A percentile compares a stretch with the other conserved stretches of the same genome.
These are phyloP conservation scores for Apocrypta bakeri DNA, from an alignment of 1,140 invertebrate genomes.

Conservation along the genomic window DNA sequence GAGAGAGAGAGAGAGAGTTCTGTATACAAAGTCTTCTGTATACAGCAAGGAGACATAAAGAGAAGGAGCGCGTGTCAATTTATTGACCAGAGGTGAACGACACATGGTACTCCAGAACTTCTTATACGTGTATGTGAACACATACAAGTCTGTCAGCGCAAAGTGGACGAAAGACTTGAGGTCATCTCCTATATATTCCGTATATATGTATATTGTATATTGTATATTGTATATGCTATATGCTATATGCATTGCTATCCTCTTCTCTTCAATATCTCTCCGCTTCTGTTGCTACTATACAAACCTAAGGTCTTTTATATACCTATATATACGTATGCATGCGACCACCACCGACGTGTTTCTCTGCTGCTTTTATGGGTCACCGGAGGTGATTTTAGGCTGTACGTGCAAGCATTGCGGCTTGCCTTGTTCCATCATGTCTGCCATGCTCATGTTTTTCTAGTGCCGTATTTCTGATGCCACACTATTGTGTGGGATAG, in stretches of 20 bases:
- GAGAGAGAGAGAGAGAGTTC: slow-evolving; percentile 14
- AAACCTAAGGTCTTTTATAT: too few relatives aligned
- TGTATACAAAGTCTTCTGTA: not conserved
- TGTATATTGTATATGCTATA: too few relatives aligned
- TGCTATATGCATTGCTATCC: too few relatives aligned
- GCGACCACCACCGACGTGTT: not conserved
- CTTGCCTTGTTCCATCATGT: not conserved
- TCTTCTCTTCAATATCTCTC: not conserved
- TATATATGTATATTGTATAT: not conserved
- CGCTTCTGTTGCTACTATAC: too few relatives aligned
- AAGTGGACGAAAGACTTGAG: not conserved
- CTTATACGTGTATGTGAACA: not conserved
- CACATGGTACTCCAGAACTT: slow-evolving; percentile 38
- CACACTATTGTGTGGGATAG: too few relatives aligned
- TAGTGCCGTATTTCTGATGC: too few relatives aligned
- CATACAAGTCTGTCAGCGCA: not conserved
- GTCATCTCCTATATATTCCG: not conserved
- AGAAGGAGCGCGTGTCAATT: slow-evolving; percentile 43
- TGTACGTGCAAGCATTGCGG: not conserved
- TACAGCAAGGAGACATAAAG: not conserved
- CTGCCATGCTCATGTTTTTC: not conserved
- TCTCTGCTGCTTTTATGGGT: slow-evolving; percentile 42
- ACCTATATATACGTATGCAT: not conserved
- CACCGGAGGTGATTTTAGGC: slow-evolving; percentile 36
- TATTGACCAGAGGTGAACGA: slow-evolving; percentile 63